Base-by-base conservation (phyloP, 1,140 invertebrate species). In the Rhynchophorus ferrugineus region DNA sequence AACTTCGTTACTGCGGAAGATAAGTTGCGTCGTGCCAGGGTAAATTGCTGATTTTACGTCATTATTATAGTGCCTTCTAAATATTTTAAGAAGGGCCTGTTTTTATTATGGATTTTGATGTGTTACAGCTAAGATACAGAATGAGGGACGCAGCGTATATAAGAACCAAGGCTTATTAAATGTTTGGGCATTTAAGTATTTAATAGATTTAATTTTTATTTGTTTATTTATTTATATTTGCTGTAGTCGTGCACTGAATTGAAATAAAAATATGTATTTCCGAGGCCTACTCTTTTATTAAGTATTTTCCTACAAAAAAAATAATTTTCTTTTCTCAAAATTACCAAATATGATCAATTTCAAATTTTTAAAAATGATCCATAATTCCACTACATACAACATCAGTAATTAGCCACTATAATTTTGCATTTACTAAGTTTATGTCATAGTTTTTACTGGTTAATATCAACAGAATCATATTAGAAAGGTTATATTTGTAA, bases 1-100 rank as follows among this genome's bases (percentile, higher is more conserved):
- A 55, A 55, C 29, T 55, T 55, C 35, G 45, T 39, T n/a, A 49
- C 53, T 22, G 53, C 35, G 14, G 53, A 49, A 37, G 53, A 49
- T 39, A 55, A 55, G 41, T 13, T 21, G 5, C 16, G 53, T 3
- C 33, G 53, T 18, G 47, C 44, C 44, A 1, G 22, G n/a, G 53
- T 55, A 43, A 48, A n/a, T n/a, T n/a, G n/a, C n/a, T n/a, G n/a
- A n/a, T n/a, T n/a, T n/a, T n/a, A n/a, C n/a, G n/a, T n/a, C n/a
- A n/a, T n/a, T n/a, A n/a, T n/a, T n/a, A 29, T 29, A 29, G 24
- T 5, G 24, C 24, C 24, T 29, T 29, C 24, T 29, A 11, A 5
- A 6, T 11, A 29, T 29, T 29, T 29, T 29, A 29, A 29, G 24
- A n/a, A n/a, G 24, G 24, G 24, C 11, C 24, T 6, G 24, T 29